These are phyloP conservation scores for Drosophila aldrichi DNA, from an alignment of 2,888 invertebrate genomes.

Conservation along the genomic window DNA sequence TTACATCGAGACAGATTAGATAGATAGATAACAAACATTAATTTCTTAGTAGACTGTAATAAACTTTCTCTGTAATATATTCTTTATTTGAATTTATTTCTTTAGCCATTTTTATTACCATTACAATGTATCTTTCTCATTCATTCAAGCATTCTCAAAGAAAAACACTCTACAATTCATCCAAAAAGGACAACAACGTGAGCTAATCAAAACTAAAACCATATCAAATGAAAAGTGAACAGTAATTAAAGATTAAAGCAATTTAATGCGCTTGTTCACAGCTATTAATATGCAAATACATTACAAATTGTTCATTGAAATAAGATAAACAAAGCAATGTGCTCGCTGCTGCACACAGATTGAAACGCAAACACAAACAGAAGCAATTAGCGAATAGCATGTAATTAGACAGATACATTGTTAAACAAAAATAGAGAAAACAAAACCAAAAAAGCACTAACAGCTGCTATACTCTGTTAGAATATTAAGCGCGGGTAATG, in stretches of 20 bases:
- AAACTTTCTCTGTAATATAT: too few species aligned
- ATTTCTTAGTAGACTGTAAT: too few species aligned
- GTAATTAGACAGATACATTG: constrained; percentile 1
- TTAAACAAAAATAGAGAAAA: neutral
- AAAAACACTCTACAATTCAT: neutral
- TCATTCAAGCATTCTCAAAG: neutral
- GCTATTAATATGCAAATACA: constrained; percentile 4
- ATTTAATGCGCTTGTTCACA: neutral
- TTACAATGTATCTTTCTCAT: too few species aligned
- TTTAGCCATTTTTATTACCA: too few species aligned
- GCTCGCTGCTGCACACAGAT: neutral
- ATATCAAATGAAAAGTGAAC: too few species aligned
- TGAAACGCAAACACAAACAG: constrained; percentile 2
- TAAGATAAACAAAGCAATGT: constrained; percentile 2
- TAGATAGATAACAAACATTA: too few species aligned
- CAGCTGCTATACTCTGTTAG: constrained; percentile 2
- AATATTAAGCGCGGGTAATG: constrained; percentile 9
- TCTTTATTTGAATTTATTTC: too few species aligned
- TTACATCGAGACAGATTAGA: too few species aligned
- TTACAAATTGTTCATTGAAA: neutral
- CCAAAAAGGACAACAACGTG: neutral
- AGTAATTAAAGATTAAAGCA: neutral
- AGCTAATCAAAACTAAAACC: neutral
- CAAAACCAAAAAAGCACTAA: neutral
- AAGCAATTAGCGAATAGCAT: constrained; percentile 13